phyloP scores from a whole-genome alignment of 2,797 vertebrate species.

The Chloroceryle inda region DNA sequence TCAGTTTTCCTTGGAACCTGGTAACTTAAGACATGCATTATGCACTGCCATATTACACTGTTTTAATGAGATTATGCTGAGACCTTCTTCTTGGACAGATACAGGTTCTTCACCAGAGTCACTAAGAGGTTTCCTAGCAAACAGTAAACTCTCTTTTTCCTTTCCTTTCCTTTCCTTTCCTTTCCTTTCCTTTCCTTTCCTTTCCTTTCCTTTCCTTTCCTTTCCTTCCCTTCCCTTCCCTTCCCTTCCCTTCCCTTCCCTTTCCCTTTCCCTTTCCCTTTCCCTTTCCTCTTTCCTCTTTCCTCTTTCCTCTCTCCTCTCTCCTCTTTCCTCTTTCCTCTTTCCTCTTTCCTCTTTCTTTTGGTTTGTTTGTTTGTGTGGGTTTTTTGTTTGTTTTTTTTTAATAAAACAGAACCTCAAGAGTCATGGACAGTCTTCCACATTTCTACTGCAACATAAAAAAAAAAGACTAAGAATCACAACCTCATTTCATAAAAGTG shows the following conservation, averaged over 20 bases:
- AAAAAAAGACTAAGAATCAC: neutral
- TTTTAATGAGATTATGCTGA: neutral
- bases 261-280: too few relatives aligned
- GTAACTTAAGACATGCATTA: neutral
- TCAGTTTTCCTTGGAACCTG: neutral
- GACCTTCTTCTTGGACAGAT: neutral
- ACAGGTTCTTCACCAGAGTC: fast-evolving
- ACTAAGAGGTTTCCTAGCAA: neutral
- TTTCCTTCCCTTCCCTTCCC: too few relatives aligned
- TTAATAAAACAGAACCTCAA: neutral
- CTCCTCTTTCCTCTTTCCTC: too few relatives aligned
- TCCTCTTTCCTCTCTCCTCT: too few relatives aligned
- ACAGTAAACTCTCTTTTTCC: neutral
- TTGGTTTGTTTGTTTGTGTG: too few relatives aligned
- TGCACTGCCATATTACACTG: neutral
- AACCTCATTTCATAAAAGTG: neutral
- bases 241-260: too few relatives aligned
- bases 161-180: too few relatives aligned
- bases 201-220: too few relatives aligned
- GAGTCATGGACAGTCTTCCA: neutral
- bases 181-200: too few relatives aligned
- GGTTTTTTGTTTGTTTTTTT: neutral
- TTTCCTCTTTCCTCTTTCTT: too few relatives aligned
- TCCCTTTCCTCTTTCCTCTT: too few relatives aligned
- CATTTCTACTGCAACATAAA: neutral